Percentiles rank a stretch among this genome's conserved stretches.
phyloP scores from a whole-genome alignment of 2,113 vertebrate genomes.

The Eulemur rufifrons region DNA sequence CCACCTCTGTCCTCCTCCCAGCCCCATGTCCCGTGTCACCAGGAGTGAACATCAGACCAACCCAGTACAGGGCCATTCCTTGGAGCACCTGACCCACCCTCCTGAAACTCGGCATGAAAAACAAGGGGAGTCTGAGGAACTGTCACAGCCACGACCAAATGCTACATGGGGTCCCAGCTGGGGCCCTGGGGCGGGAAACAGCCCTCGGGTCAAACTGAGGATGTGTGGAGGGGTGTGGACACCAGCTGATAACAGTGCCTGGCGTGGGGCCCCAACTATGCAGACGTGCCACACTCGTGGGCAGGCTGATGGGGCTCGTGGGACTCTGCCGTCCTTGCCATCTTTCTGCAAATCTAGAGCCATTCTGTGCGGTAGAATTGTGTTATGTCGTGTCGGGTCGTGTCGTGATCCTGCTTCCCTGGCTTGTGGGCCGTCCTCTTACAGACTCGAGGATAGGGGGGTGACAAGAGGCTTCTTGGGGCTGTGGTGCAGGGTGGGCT shows the following conservation, averaged over 20 bases:
- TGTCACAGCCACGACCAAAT: not conserved
- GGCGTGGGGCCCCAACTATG: too few relatives aligned
- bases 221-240: not conserved
- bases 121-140: not conserved
- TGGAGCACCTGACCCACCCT: accelerated
- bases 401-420: not conserved
- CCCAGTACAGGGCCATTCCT: not conserved
- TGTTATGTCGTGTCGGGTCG: too few relatives aligned
- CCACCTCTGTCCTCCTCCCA: not conserved
- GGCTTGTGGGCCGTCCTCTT: too few relatives aligned
- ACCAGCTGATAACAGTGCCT: accelerated
- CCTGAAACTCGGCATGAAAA: too few relatives aligned
- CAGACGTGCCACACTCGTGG: not conserved
- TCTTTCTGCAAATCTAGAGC: not conserved
- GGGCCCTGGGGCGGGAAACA: too few relatives aligned
- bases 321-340: not conserved
- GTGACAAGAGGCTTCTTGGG: accelerated
- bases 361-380: too few relatives aligned
- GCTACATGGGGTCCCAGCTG: not conserved
- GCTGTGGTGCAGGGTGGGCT: too few relatives aligned
- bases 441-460: not conserved
- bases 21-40: not conserved
- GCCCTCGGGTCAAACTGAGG: not conserved
- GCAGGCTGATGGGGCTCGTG: too few relatives aligned
- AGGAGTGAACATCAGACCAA: not conserved